Evolutionary conservation across 1,140 invertebrate genomes (phyloP), one percentile per base, ranked within the genome.

Genomic region (Drosophila nigrodunni): DNA sequence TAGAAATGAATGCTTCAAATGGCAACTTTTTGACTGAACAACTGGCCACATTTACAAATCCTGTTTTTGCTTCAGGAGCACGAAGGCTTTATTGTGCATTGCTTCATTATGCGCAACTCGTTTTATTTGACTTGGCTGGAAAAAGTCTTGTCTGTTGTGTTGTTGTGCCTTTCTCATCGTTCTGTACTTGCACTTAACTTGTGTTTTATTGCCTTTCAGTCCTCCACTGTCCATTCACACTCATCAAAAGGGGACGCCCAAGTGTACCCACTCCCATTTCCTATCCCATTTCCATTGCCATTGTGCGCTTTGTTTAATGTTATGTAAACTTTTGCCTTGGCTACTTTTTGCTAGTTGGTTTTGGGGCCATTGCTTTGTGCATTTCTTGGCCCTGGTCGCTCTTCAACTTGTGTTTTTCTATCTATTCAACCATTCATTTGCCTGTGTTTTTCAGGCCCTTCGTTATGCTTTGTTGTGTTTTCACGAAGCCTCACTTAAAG

Each of bases 231-330:
- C 67, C 79, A 21, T 81, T 90, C 78, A 61, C 78, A 85, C 81
- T 85, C 81, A 85, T 85, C 82, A 86, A 79, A 64, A 30, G 25
- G 74, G 49, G 68, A 50, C 68, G 43, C 80, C 74, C 72, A 82
- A 83, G 80, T 68, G 41, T 37, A n/a, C 3, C 59, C 44, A 15
- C 21, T 25, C 46, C 44, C 57, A 34, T 35, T 60, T 35, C 35
- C 52, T 10, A 18, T 39, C 52, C 35, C 34, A 55, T 35, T 34
- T 43, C 37, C 47, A 67, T 61, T 77, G 68, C 80, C 77, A 88
- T 88, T 88, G 83, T 88, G 77, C 83, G 85, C 83, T 89, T 89
- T 88, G 83, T 88, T 88, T 88, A 88, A 88, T 88, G 83, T 88
- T 88, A 88, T 88, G 83, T 89, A 88, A 88, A 88, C 83, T 88